A percentile compares a stretch with the other conserved stretches of the same genome.
These are phyloP conservation scores for Diadumene lineata DNA, from an alignment of 92 coral and sea anemone genomes.

Conservation along the genomic window DNA sequence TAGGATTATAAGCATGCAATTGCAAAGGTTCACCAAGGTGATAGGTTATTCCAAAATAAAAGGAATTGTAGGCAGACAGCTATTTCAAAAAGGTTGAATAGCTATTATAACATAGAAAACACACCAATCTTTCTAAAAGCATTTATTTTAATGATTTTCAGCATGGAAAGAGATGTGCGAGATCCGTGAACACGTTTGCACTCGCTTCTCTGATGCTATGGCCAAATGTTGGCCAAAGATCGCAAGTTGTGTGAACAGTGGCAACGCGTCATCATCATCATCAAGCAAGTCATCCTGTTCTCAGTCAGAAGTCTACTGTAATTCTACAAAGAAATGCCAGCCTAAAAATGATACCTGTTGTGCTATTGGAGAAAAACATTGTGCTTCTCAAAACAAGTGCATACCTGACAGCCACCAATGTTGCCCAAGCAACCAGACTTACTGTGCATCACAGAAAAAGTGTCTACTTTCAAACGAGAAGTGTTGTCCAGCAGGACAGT, in stretches of 20 bases:
- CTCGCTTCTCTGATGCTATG: constrained; percentile 9
- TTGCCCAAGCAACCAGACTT: neutral
- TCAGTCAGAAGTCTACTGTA: constrained; percentile 6
- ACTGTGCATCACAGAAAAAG: neutral
- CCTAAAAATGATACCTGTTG: constrained; percentile 15
- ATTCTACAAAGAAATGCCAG: constrained; percentile 4
- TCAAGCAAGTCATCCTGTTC: neutral
- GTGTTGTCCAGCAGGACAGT: neutral
- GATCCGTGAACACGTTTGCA: constrained; percentile 21
- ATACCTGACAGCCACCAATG: neutral
- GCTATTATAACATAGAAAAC: too few relatives aligned
- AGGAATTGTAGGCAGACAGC: too few relatives aligned
- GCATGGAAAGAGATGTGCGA: constrained; percentile 33
- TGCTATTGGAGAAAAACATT: neutral
- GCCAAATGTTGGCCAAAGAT: constrained; percentile 32
- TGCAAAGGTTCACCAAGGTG: too few relatives aligned
- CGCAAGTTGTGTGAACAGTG: constrained; percentile 11
- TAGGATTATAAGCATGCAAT: too few relatives aligned
- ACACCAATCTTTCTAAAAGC: too few relatives aligned
- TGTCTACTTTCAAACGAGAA: neutral
- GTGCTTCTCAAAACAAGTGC: neutral
- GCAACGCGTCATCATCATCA: neutral
- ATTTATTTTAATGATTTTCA: too few relatives aligned
- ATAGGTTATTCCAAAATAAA: too few relatives aligned
- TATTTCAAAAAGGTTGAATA: too few relatives aligned